Evolutionary conservation across 2,113 vertebrate genomes (phyloP).

Genomic region (Peromyscus leucopus): DNA sequence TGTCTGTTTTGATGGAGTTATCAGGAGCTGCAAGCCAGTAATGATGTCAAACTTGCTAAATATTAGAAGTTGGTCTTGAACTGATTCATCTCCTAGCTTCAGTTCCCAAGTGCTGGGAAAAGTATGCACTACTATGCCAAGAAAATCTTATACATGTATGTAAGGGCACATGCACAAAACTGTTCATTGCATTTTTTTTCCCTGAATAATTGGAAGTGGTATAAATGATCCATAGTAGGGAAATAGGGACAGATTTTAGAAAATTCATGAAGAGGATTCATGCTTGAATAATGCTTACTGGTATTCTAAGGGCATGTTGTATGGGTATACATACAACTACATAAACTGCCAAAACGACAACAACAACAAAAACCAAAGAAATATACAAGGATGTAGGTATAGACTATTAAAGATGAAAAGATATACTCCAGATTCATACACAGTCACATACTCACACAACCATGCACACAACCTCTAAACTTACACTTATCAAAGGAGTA

Average conservation of each 20-base stretch:
- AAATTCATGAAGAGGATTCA: background rate
- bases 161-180: background rate
- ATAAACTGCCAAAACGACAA: background rate
- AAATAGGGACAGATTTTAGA: conserved; percentile 9
- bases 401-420: conserved; percentile 19
- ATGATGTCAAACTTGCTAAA: background rate
- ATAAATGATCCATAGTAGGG: background rate
- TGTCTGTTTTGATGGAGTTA: background rate
- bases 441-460: background rate
- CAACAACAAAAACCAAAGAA: background rate
- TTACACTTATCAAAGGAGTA: background rate
- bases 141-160: background rate
- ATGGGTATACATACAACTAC: background rate
- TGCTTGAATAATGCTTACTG: background rate
- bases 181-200: background rate
- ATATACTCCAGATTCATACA: background rate
- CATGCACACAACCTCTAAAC: background rate
- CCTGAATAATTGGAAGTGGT: background rate
- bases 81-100: background rate
- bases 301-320: background rate
- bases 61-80: background rate
- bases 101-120: background rate
- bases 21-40: background rate
- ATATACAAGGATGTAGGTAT: background rate
- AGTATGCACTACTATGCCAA: background rate